A percentile compares a stretch with the other conserved stretches of the same genome.
phyloP scores from a whole-genome alignment of 2,113 vertebrate genomes.

The Phrynocephalus versicolor region DNA sequence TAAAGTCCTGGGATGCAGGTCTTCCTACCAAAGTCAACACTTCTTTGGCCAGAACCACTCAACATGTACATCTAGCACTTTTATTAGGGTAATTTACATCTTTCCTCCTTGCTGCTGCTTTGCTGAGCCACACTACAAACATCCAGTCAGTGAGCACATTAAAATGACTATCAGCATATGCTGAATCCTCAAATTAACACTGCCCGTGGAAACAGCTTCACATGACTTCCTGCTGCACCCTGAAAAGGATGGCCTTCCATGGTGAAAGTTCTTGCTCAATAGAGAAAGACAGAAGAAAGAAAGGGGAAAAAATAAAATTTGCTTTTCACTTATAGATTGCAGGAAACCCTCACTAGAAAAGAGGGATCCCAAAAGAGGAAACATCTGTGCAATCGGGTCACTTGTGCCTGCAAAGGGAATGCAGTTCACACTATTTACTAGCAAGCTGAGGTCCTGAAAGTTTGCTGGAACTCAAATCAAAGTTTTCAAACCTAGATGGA shows the following conservation, averaged over 20 bases:
- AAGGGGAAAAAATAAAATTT: constrained; percentile 41
- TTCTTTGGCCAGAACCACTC: not conserved
- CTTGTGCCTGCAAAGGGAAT: constrained; percentile 11
- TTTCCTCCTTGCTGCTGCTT: not conserved
- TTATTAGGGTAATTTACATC: not conserved
- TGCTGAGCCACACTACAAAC: not conserved
- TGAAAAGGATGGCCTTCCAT: not conserved
- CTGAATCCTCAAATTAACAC: not conserved
- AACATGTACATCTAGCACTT: not conserved
- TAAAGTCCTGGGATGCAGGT: not conserved
- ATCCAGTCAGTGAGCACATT: not conserved
- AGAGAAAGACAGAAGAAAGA: constrained; percentile 1
- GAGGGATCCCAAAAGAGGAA: constrained; percentile 65
- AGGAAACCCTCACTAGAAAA: constrained; percentile 47
- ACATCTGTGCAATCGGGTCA: constrained; percentile 69
- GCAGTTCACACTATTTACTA: not conserved
- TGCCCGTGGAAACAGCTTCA: not conserved
- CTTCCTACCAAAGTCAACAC: not conserved
- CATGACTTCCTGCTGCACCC: constrained; percentile 23
- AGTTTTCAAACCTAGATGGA: not conserved
- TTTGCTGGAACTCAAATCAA: not conserved
- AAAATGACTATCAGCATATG: not conserved
- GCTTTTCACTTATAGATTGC: constrained; percentile 65
- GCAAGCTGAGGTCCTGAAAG: not conserved
- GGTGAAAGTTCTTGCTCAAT: constrained; percentile 49